These are phyloP conservation scores for Origma solitaria DNA, from an alignment of 2,113 vertebrate species.

Conservation along the genomic window DNA sequence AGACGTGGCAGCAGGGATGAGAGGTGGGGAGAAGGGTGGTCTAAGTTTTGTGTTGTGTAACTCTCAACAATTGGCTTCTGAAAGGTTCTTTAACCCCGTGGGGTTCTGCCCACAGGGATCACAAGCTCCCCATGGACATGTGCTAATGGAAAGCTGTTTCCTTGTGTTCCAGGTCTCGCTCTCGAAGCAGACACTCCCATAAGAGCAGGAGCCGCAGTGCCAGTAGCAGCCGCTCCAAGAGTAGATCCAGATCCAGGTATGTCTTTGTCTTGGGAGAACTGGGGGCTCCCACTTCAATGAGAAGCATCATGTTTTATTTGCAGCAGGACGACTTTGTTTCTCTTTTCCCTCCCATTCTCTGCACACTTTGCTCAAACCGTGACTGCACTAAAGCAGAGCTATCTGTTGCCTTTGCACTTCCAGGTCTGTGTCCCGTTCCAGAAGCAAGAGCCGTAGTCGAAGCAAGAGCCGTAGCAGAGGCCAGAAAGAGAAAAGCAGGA, in stretches of 20 bases:
- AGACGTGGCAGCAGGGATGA: neutral
- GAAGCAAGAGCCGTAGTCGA: conserved; percentile 79
- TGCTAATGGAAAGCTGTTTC: neutral
- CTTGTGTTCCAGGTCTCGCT: conserved; percentile 81
- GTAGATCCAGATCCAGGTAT: conserved; percentile 83
- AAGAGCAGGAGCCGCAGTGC: conserved; percentile 91
- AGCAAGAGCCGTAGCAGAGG: conserved; percentile 75
- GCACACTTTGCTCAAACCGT: neutral
- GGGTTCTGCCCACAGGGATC: neutral
- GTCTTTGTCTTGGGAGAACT: neutral
- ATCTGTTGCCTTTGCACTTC: conserved; percentile 7
- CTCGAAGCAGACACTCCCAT: conserved; percentile 89
- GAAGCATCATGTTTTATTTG: neutral
- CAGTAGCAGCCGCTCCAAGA: conserved; percentile 86
- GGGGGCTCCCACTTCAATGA: neutral
- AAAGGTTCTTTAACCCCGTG: neutral
- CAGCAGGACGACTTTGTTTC: neutral
- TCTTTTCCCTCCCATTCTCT: neutral
- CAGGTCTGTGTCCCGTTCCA: conserved; percentile 86
- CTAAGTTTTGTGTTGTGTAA: neutral
- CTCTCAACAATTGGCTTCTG: neutral
- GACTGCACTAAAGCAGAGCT: neutral
- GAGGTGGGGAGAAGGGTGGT: neutral
- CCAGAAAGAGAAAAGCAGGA: conserved; percentile 81
- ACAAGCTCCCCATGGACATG: rapidly evolving